phyloP scores from a whole-genome alignment of 2,797 vertebrate genomes.

The Anguilla marmorata region DNA sequence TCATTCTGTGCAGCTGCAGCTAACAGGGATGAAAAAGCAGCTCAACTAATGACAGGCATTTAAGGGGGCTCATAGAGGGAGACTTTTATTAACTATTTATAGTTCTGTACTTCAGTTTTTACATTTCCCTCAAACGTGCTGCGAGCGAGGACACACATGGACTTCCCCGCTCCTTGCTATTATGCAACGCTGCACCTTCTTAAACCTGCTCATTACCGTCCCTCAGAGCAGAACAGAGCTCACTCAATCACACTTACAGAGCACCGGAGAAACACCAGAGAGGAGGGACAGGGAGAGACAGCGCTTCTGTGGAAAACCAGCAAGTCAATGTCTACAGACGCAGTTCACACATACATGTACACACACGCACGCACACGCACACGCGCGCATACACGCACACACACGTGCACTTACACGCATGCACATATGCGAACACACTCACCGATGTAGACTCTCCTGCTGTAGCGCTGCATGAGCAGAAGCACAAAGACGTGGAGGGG shows the following conservation, averaged over 20 bases:
- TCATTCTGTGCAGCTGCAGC: neutral
- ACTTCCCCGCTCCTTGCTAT: neutral
- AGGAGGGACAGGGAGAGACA: neutral
- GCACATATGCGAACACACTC: constrained; percentile 64
- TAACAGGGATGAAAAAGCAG: neutral
- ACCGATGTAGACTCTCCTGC: constrained; percentile 95
- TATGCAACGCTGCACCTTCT: neutral
- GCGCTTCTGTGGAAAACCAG: neutral
- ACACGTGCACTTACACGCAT: neutral
- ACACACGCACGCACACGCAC: neutral
- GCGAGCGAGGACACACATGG: neutral
- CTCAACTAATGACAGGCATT: neutral
- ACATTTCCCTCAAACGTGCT: neutral
- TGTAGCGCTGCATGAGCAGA: constrained; percentile 94
- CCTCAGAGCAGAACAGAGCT: neutral
- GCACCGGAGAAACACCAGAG: neutral
- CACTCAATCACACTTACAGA: neutral
- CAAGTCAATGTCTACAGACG: neutral
- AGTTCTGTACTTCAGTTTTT: neutral
- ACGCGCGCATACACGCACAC: constrained; percentile 47
- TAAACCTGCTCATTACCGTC: neutral
- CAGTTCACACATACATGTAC: neutral
- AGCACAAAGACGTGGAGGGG: constrained; percentile 95
- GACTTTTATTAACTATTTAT: neutral
- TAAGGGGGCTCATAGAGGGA: neutral